Conservation (phyloP, 2,113 vertebrate species). For the Amia ocellicauda region DNA sequence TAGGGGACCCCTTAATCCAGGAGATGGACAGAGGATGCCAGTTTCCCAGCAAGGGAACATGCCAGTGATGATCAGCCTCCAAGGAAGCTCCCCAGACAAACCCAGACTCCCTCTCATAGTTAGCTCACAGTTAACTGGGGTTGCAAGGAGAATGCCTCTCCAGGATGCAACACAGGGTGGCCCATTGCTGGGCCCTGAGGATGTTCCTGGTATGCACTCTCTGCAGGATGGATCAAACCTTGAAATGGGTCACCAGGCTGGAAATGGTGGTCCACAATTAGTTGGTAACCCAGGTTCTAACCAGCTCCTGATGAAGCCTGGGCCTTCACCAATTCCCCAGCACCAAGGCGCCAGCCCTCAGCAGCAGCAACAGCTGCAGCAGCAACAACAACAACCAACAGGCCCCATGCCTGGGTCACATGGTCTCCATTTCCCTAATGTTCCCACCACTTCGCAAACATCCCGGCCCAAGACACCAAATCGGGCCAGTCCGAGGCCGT, state of each 20-base stretch:
- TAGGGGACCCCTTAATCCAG: slow-evolving; percentile 69
- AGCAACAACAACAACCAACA: slow-evolving; percentile 55
- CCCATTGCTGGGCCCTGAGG: slow-evolving; percentile 73
- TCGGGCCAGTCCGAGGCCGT: slow-evolving; percentile 91
- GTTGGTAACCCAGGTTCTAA: slow-evolving; percentile 74
- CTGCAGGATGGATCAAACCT: slow-evolving; percentile 56
- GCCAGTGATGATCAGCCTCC: slow-evolving; percentile 90
- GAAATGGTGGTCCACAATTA: slow-evolving; percentile 80
- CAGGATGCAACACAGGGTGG: slow-evolving; percentile 78
- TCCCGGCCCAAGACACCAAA: slow-evolving; percentile 96
- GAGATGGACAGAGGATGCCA: slow-evolving; percentile 83
- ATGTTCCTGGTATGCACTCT: slow-evolving; percentile 48
- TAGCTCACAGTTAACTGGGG: slow-evolving; percentile 74
- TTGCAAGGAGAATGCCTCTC: slow-evolving; percentile 83
- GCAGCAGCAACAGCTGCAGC: slow-evolving; percentile 68
- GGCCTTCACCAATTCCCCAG: slow-evolving; percentile 72
- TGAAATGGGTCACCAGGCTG: slow-evolving; percentile 66
- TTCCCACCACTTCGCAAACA: slow-evolving; percentile 84
- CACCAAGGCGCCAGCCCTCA: slow-evolving; percentile 86
- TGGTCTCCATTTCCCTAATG: slow-evolving; percentile 83
- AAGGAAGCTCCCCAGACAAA: slow-evolving; percentile 90
- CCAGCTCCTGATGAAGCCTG: slow-evolving; percentile 84
- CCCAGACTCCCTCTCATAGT: slow-evolving; percentile 80
- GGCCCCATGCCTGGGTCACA: slow-evolving; percentile 74
- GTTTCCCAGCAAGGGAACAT: slow-evolving; percentile 78